Conservation (phyloP, 2,113 vertebrate genomes). For the Petroica traversi region DNA sequence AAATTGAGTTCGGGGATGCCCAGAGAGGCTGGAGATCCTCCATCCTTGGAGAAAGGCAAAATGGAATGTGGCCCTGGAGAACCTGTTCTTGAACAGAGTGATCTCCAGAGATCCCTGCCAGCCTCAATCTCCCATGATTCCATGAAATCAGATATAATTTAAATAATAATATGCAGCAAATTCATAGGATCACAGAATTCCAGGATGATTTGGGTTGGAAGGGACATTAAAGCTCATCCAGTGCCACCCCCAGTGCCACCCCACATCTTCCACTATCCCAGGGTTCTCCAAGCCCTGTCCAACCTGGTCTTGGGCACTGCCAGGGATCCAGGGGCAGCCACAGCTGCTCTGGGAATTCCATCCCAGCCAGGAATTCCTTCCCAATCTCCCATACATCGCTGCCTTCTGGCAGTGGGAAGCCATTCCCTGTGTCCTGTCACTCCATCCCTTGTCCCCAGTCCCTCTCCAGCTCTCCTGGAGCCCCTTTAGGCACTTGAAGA, state of each 20-base stretch:
- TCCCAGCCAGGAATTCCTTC: fast-evolving
- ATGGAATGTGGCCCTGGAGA: fast-evolving
- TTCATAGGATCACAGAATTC: background rate
- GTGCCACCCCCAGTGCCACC: fast-evolving
- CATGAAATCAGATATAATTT: background rate
- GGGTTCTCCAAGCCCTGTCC: fast-evolving
- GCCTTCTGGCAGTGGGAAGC: background rate
- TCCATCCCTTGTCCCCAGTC: background rate
- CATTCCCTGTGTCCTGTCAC: background rate
- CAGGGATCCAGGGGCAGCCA: background rate
- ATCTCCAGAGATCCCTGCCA: background rate
- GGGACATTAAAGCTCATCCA: background rate
- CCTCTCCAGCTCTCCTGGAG: background rate
- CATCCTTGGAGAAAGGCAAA: background rate
- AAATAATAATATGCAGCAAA: background rate
- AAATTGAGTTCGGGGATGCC: background rate
- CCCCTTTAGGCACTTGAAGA: fast-evolving
- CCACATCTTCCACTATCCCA: fast-evolving
- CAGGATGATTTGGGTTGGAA: background rate
- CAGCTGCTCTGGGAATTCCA: fast-evolving
- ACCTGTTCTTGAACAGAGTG: background rate
- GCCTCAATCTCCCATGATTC: background rate
- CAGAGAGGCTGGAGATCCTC: background rate
- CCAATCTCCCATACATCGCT: fast-evolving
- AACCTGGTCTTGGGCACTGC: fast-evolving